A percentile compares a stretch with the other conserved stretches of the same genome.
phyloP scores from a whole-genome alignment of 2,888 invertebrate species.

The Zygogramma bicolorata region DNA sequence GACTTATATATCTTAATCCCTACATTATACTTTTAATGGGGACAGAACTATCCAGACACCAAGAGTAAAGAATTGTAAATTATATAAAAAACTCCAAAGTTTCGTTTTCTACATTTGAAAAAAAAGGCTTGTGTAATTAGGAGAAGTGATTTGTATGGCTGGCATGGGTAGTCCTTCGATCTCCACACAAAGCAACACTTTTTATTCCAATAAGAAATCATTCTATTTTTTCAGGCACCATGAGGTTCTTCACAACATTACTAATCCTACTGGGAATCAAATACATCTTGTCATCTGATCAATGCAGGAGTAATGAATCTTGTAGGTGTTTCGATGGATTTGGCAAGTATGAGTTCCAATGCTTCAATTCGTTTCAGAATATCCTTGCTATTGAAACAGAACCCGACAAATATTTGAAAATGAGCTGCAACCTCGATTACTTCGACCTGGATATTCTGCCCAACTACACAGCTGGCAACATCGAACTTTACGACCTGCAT shows the following conservation, averaged over 20 bases:
- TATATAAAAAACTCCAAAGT: no score
- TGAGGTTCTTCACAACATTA: not conserved
- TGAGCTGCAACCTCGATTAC: conserved; percentile 41
- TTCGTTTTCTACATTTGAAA: no score
- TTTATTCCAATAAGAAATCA: no score
- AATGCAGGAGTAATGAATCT: conserved; percentile 24
- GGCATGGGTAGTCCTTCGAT: not conserved
- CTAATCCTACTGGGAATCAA: not conserved
- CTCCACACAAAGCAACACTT: not conserved
- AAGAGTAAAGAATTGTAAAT: no score
- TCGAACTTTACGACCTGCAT: conserved; percentile 69
- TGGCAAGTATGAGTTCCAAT: conserved; percentile 51
- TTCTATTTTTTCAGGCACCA: conserved; percentile 16
- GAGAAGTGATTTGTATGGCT: no score
- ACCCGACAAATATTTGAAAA: conserved; percentile 35
- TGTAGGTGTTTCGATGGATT: conserved; percentile 42
- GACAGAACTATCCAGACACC: no score
- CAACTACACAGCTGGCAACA: conserved; percentile 66
- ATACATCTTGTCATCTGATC: not conserved
- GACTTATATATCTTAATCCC: no score
- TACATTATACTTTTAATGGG: no score
- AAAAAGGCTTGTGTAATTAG: no score
- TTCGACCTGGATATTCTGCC: conserved; percentile 68
- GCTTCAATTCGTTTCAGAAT: conserved; percentile 28
- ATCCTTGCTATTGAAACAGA: conserved; percentile 37